Evolutionary conservation across 2,888 invertebrate species (phyloP), one percentile per base, ranked within the genome.

Genomic region (Megaustenia siamemsis): DNA sequence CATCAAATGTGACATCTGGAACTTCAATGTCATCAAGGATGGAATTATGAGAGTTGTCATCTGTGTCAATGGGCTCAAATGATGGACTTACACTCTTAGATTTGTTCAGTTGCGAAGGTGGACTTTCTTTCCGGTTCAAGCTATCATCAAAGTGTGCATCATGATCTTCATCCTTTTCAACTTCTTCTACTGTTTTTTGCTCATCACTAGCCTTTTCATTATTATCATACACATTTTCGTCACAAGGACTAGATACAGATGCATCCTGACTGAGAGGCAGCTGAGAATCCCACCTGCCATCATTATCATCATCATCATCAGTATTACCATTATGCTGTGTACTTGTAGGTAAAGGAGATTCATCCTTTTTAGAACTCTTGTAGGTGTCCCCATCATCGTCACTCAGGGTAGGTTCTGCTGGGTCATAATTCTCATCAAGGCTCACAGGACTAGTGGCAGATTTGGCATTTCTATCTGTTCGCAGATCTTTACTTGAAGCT

Each of bases 401-500:
- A 60, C 85, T 85, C 2, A 84, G 28, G 6, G 84, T 81, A n/a
- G 84, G 84, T 15, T 84, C 81, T 40, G 84, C 84, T 18, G 84
- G 80, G 35, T 84, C 84, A 81, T 84, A 84, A n/a, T 76, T 75
- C 21, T 49, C 28, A 32, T 28, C 73, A 28, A 32, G 28, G 21
- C 45, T 45, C 38, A 35, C 60, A 78, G 24, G 18, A 35, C 43
- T 76, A 45, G 56, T 5, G 5, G 28, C 35, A 40, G 8, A n/a
- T 6, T 5, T 49, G 6, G n/a, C 71, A 60, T 40, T 73, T 12
- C 45, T n/a, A n/a, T 68, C 45, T 66, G 8, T 28, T 4, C 18
- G 4, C 24, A n/a, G n/a, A 5, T 32, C n/a, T 38, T 28, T 56
- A 1, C 28, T 40, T 0, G n/a, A 32, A 43, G 66, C 21, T 56